Percentiles rank a stretch among this genome's conserved stretches.
These are phyloP conservation scores for Pelusios castaneus DNA, from an alignment of 2,113 vertebrate genomes.

Conservation along the genomic window DNA sequence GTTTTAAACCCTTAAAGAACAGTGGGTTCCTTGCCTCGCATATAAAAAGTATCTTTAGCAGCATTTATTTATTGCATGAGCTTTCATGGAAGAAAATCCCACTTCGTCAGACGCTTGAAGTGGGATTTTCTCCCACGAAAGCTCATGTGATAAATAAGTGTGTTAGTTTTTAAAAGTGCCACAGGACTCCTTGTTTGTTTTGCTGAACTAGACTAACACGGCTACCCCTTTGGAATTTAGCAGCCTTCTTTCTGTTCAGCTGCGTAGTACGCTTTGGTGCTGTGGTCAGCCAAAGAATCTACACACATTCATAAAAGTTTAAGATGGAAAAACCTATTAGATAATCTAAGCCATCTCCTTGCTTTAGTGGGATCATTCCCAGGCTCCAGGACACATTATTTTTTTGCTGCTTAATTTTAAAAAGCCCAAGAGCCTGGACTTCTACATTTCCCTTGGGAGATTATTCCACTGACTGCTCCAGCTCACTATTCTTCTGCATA, in stretches of 20 bases:
- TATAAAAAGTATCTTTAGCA: constrained; percentile 21
- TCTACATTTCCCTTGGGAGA: not conserved
- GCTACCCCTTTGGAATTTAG: no score
- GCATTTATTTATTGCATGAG: no score
- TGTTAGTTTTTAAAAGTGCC: no score
- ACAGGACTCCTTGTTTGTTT: no score
- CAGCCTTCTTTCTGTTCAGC: not conserved
- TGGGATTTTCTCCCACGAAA: no score
- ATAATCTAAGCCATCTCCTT: not conserved
- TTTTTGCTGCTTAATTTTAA: not conserved
- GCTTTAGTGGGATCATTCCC: not conserved
- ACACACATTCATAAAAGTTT: constrained; percentile 14
- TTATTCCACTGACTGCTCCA: not conserved
- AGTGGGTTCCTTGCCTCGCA: constrained; percentile 30
- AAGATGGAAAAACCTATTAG: not conserved
- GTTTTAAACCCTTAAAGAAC: constrained; percentile 17
- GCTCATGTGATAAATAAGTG: no score
- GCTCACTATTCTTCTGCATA: not conserved
- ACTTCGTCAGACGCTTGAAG: no score
- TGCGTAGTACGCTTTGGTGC: not conserved
- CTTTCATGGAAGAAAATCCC: no score
- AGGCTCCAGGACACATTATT: not conserved
- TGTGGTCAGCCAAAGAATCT: constrained; percentile 29
- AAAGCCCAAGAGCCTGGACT: not conserved
- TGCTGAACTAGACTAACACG: no score